Base-by-base conservation (phyloP, 2,888 invertebrate species). In the Lissocephala sabroskyi region DNA sequence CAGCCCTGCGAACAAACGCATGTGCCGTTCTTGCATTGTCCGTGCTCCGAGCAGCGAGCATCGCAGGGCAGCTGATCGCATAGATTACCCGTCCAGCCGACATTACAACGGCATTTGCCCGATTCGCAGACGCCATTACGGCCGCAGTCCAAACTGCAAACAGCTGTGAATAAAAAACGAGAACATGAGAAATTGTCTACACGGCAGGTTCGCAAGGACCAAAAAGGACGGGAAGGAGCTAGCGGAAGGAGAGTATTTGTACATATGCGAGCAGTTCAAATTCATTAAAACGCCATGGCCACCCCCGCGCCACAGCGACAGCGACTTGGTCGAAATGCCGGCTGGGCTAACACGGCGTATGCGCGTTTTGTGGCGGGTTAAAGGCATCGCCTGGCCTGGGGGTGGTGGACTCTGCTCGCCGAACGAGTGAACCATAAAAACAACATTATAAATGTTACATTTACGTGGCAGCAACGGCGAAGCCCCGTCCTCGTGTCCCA, bases 1-100 rank as follows among this genome's bases (percentile, higher is more conserved):
- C 98, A 99, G 59, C 98, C 98, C 83, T 95, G 94, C 45, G 95
- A 93, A 84, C 99, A 99, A 46, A 96, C 93, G 84, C 99, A 99
- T 41, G 96, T 97, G 53, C 98, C 98, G 85, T 98, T 98, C 82
- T 94, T 92, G 86, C 99, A 99, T 82, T 95, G 95, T 14, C 99
- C 99, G 81, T 98, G 97, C 73, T 94, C 94, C 45, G 93, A 92
- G 85, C 99, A 99, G 55, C 96, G 89, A 55, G 88, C 85, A 84
- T 98, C 97, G 85, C 98, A 98, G 17, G 95, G 94, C 62, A 94
- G 87, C 78, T 95, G 94, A 85, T 95, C 95, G 84, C 98, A 98
- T 55, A 92, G 89, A 45, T 92, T 89, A 30, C 98, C 98, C 1
- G 93, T 94, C 97, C 97, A 98, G 30, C 97, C 97, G 28, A 91